Evolutionary conservation across 2,797 vertebrate species (phyloP), one percentile per base, ranked within the genome.

Genomic region (Gallinago nigripennis): DNA sequence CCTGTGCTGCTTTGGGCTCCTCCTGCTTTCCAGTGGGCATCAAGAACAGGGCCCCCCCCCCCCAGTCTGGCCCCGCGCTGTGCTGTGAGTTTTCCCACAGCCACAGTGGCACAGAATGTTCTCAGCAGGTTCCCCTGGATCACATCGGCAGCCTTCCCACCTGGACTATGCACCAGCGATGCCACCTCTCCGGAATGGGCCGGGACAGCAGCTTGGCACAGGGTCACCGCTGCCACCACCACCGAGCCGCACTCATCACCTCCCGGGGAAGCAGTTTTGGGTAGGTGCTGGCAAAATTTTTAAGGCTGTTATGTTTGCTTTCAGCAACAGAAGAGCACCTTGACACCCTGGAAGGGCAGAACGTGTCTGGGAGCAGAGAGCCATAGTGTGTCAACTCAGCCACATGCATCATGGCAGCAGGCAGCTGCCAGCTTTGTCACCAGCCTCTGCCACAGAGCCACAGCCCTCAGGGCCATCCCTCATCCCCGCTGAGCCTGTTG

Each of bases 271-370:
- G 41, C 58, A 60, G 24, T 25, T 16, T 11, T 25, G 56, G 35
- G 58, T 27, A 27, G 82, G 19, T 69, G 82, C 82, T 73, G 88
- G 90, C 72, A 78, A 75, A 27, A 14, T 7, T 16, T 33, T 28
- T 8, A 25, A 43, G 27, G 66, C 2, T 18, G 0, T 2, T 18
- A 28, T 1, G 11, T 41, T 80, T 66, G n/a, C 27, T 63, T 30
- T 91, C 94, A 76, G 46, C 79, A 35, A 37, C 75, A 89, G 87
- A 94, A 82, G 92, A 81, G 90, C 63, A 53, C 87, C 78, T 35
- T 24, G 56, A 70, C 11, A 7, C 91, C 82, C 96, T 51, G 84
- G 82, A 71, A 57, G 84, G 54, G 73, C 35, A 53, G 92, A 86
- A 75, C 7, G 8, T 46, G 60, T 51, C 46, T 86, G 93, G 4